Conservation (phyloP, 2,888 invertebrate species). For the Achlya flavicornis region DNA sequence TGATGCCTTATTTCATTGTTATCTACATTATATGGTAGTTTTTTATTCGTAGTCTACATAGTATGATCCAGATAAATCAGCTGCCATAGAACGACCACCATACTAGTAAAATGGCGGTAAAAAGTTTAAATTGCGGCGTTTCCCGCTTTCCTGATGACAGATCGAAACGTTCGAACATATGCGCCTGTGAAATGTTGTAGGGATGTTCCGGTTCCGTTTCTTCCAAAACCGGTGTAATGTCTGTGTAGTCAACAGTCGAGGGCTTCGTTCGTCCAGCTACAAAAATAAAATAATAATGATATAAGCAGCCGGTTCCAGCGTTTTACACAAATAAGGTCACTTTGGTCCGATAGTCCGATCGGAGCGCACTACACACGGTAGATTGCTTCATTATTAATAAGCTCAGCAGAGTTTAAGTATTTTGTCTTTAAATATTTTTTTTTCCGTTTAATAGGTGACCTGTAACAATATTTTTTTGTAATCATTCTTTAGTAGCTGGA, state of each 20-base stretch:
- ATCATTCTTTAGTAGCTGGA: too few relatives aligned
- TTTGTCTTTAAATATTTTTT: too few relatives aligned
- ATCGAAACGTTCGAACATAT: conserved; percentile 49
- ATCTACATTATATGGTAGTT: too few relatives aligned
- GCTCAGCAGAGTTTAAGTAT: too few relatives aligned
- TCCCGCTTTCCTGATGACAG: conserved; percentile 23
- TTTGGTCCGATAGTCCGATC: too few relatives aligned
- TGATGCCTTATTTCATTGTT: too few relatives aligned
- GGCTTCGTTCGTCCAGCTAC: conserved; percentile 61
- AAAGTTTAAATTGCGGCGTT: conserved; percentile 31
- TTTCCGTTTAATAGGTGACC: too few relatives aligned
- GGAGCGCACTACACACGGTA: too few relatives aligned
- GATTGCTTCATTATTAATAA: too few relatives aligned
- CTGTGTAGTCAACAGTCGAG: conserved; percentile 64
- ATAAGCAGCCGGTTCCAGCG: not conserved
- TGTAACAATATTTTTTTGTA: not conserved
- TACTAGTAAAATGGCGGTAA: conserved; percentile 44
- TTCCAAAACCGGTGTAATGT: conserved; percentile 68
- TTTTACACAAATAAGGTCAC: too few relatives aligned
- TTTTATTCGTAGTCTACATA: too few relatives aligned
- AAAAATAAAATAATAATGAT: conserved; percentile 20
- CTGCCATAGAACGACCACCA: conserved; percentile 23
- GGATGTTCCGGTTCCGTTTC: conserved; percentile 55
- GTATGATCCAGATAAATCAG: conserved; percentile 16
- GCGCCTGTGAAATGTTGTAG: conserved; percentile 65